Percentiles rank a stretch among this genome's conserved stretches.
These are phyloP conservation scores for Limenitis camilla DNA, from an alignment of 2,888 invertebrate species.

Conservation along the genomic window DNA sequence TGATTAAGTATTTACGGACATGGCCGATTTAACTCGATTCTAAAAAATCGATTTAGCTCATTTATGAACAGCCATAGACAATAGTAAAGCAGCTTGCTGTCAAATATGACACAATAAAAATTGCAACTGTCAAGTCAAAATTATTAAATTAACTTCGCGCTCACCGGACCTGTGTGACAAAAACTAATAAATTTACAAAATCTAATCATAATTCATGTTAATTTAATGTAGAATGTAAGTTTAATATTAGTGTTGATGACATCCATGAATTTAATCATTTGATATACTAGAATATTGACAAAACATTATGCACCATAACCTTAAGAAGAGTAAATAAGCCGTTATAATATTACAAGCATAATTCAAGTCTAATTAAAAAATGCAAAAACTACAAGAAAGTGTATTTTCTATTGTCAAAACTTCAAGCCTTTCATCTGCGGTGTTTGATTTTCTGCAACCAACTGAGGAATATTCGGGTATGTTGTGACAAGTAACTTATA, in stretches of 20 bases:
- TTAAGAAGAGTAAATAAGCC: slow-evolving; percentile 9
- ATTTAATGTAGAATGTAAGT: slow-evolving; percentile 9
- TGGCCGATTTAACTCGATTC: too few relatives aligned
- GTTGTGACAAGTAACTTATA: too few relatives aligned
- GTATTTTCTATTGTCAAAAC: slow-evolving; percentile 64
- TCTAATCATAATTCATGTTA: slow-evolving; percentile 1
- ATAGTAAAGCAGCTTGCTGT: too few relatives aligned
- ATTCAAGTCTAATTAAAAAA: slow-evolving; percentile 22
- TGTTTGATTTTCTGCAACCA: slow-evolving; percentile 64
- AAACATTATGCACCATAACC: slow-evolving; percentile 17
- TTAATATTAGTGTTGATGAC: background rate
- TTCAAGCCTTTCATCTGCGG: slow-evolving; percentile 61
- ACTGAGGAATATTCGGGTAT: slow-evolving; percentile 55
- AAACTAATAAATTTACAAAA: background rate
- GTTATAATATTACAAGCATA: slow-evolving; percentile 2
- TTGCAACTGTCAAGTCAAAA: too few relatives aligned
- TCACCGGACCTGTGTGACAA: slow-evolving; percentile 13
- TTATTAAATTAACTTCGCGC: slow-evolving; percentile 13
- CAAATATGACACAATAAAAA: too few relatives aligned
- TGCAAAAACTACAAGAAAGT: slow-evolving; percentile 67
- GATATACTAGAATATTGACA: slow-evolving; percentile 1
- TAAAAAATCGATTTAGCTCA: too few relatives aligned
- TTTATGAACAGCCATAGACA: too few relatives aligned
- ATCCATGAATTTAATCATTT: background rate
- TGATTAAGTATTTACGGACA: too few relatives aligned